These are phyloP conservation scores for Scaptomyza flava DNA, from an alignment of 2,888 invertebrate genomes.

Conservation along the genomic window DNA sequence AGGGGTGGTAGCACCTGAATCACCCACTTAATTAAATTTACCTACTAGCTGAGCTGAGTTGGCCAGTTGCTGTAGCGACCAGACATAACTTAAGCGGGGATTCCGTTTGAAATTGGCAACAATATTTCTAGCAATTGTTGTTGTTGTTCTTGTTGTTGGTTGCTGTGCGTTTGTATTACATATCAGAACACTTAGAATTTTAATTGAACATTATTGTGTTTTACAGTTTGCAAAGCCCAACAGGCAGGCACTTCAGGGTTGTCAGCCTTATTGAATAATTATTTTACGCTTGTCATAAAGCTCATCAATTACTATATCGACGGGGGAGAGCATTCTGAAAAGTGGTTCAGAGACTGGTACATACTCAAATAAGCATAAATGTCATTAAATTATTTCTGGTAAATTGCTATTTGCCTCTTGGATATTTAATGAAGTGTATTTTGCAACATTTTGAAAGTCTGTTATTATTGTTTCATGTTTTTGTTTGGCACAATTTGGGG, in stretches of 20 bases:
- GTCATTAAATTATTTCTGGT: slow-evolving; percentile 57
- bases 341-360: not conserved
- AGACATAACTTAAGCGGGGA: not conserved
- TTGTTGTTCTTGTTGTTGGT: slow-evolving; percentile 7
- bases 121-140: slow-evolving; percentile 1
- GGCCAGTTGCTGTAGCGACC: slow-evolving; percentile 2
- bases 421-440: slow-evolving; percentile 56
- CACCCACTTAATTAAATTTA: slow-evolving; percentile 43
- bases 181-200: slow-evolving; percentile 42
- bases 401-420: slow-evolving; percentile 56
- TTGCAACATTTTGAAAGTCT: slow-evolving; percentile 31
- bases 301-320: slow-evolving; percentile 26
- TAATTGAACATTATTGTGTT: slow-evolving; percentile 53
- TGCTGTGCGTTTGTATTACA: slow-evolving; percentile 22
- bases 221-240: slow-evolving; percentile 18
- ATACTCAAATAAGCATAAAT: slow-evolving; percentile 54
- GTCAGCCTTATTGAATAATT: slow-evolving; percentile 28
- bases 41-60: not conserved
- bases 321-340: no score
- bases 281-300: slow-evolving; percentile 20
- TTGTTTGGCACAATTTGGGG: not conserved
- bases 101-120: no score
- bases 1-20: slow-evolving; percentile 26
- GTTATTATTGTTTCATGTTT: slow-evolving; percentile 28
- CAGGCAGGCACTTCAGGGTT: slow-evolving; percentile 3